Percentiles rank a stretch among this genome's conserved stretches.
Conservation (phyloP, 2,797 vertebrate species). For the Periophthalmus magnuspinnatus region DNA sequence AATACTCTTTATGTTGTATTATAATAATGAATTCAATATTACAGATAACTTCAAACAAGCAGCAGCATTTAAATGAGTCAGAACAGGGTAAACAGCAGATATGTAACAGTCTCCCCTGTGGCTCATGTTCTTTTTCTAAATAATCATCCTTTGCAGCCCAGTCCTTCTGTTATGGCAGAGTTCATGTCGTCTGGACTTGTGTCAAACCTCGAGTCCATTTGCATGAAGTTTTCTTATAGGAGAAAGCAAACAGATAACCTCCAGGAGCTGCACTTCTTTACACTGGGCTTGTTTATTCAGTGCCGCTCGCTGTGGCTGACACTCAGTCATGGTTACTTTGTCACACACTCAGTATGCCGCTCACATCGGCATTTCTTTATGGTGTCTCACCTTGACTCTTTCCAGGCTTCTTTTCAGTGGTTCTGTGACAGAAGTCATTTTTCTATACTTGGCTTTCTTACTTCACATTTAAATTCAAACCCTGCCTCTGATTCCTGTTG, state of each 20-base stretch:
- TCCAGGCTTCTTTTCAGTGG: constrained; percentile 24
- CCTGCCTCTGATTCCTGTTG: constrained; percentile 26
- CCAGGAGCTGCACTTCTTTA: background rate
- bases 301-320: constrained; percentile 42
- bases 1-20: background rate
- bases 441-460: background rate
- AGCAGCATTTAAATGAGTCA: background rate
- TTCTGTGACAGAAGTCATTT: constrained; percentile 31
- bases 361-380: constrained; percentile 29
- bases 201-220: background rate
- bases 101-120: background rate
- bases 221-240: background rate
- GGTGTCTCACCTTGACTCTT: constrained; percentile 45
- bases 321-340: constrained; percentile 42
- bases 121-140: background rate
- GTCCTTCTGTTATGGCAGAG: background rate
- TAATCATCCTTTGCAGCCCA: background rate
- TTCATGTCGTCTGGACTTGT: background rate
- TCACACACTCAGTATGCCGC: constrained; percentile 50
- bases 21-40: background rate
- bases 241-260: constrained; percentile 1
- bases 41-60: background rate
- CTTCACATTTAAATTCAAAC: constrained; percentile 21
- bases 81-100: background rate
- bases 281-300: constrained; percentile 3